Conservation (phyloP, 2,797 vertebrate genomes). For the Myripristis jacobus region DNA sequence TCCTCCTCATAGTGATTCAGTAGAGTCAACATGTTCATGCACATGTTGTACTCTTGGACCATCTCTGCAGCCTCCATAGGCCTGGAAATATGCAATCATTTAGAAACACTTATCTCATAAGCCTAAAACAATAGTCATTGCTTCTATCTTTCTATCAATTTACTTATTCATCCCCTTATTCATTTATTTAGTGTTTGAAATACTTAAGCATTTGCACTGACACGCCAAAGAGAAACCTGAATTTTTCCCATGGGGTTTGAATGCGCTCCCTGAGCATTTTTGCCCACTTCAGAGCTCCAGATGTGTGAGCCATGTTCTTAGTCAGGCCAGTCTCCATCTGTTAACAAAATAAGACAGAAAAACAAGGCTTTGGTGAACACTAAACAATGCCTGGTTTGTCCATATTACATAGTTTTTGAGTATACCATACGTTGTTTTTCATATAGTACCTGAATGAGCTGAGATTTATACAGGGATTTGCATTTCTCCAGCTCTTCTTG, state of each 20-base stretch:
- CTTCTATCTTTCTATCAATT: neutral
- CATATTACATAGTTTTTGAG: neutral
- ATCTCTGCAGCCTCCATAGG: conserved; percentile 71
- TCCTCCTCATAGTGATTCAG: conserved; percentile 82
- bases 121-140: neutral
- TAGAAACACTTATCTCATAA: neutral
- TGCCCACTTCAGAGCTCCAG: conserved; percentile 85
- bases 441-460: conserved; percentile 79
- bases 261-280: conserved; percentile 84
- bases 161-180: neutral
- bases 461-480: conserved; percentile 80
- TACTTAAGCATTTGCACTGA: conserved; percentile 71
- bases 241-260: conserved; percentile 82
- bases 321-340: conserved; percentile 69
- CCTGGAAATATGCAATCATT: conserved; percentile 59
- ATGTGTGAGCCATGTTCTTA: conserved; percentile 86
- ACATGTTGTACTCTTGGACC: conserved; percentile 78
- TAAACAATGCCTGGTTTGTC: neutral
- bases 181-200: neutral
- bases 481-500: conserved; percentile 83
- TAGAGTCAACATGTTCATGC: conserved; percentile 81
- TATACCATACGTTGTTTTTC: neutral
- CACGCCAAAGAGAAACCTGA: conserved; percentile 75
- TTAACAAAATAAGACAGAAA: conserved; percentile 32
- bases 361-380: neutral